Percentiles rank a stretch among this genome's conserved stretches.
phyloP scores from a whole-genome alignment of 2,888 invertebrate genomes.

The Diadromus collaris region DNA sequence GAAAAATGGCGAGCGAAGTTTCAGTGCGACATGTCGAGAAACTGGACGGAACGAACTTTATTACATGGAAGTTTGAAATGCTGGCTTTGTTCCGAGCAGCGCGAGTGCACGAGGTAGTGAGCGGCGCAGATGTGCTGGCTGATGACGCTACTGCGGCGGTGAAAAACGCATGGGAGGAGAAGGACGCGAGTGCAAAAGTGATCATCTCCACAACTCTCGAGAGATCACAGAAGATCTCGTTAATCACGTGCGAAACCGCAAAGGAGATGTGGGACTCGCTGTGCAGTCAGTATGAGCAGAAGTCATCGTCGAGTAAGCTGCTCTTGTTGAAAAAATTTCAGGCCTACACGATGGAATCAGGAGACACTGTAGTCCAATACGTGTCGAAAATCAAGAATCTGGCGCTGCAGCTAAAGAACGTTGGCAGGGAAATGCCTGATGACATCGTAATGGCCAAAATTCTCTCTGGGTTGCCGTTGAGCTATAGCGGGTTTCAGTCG shows the following conservation, averaged over 20 bases:
- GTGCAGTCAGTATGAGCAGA: constrained; percentile 59
- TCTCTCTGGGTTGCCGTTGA: constrained; percentile 21
- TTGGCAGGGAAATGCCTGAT: neutral
- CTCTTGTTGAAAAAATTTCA: constrained; percentile 61
- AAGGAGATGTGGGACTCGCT: constrained; percentile 60
- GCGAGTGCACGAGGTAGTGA: constrained; percentile 41
- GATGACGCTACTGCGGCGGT: constrained; percentile 1
- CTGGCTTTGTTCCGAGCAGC: constrained; percentile 23
- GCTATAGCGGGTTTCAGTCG: constrained; percentile 9
- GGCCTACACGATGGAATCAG: constrained; percentile 54
- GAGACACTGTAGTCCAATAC: constrained; percentile 68
- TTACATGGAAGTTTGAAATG: constrained; percentile 56
- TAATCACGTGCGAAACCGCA: constrained; percentile 57
- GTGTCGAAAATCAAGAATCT: constrained; percentile 63
- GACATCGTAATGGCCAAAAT: constrained; percentile 22
- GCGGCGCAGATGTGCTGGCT: constrained; percentile 38
- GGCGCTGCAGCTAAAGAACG: neutral
- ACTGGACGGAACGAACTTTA: constrained; percentile 54
- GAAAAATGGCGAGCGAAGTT: constrained; percentile 38
- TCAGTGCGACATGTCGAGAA: constrained; percentile 42
- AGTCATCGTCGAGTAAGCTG: constrained; percentile 23
- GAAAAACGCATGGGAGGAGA: constrained; percentile 31
- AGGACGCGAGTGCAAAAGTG: constrained; percentile 48
- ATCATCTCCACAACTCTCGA: constrained; percentile 49
- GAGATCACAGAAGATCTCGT: constrained; percentile 46